phyloP scores from a whole-genome alignment of 2,797 vertebrate genomes.

The Hippocampus kuda region DNA sequence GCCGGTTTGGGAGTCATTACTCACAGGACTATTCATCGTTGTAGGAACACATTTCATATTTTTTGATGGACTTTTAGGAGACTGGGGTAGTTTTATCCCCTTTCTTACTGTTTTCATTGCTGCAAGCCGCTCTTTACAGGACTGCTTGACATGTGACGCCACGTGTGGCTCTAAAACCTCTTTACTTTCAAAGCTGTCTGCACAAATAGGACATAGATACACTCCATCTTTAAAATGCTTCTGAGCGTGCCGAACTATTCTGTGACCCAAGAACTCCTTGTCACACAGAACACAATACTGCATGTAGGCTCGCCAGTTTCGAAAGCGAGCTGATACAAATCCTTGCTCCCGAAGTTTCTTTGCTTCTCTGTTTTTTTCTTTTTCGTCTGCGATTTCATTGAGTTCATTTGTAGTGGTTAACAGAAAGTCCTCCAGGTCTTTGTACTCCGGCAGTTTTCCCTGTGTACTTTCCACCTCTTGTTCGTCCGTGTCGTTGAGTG shows the following conservation, averaged over 20 bases:
- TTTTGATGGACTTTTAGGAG: conserved; percentile 60
- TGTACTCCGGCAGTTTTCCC: conserved; percentile 75
- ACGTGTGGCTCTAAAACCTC: conserved; percentile 96
- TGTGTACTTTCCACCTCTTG: conserved; percentile 79
- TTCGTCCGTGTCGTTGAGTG: conserved; percentile 90
- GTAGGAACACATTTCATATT: conserved; percentile 62
- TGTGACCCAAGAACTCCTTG: conserved; percentile 96
- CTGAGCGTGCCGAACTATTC: conserved; percentile 96
- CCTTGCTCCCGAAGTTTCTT: conserved; percentile 92
- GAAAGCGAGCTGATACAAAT: conserved; percentile 95
- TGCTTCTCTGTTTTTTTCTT: conserved; percentile 89
- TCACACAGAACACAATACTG: conserved; percentile 99
- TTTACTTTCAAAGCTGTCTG: conserved; percentile 89
- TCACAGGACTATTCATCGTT: conserved; percentile 72
- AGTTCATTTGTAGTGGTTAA: conserved; percentile 79
- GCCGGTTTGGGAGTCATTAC: conserved; percentile 72
- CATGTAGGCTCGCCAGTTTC: conserved; percentile 99
- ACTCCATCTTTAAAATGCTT: conserved; percentile 97
- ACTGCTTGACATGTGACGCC: conserved; percentile 94
- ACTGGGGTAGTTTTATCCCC: conserved; percentile 68
- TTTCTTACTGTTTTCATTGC: conserved; percentile 91
- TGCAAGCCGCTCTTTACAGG: conserved; percentile 95
- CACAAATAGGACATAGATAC: conserved; percentile 97
- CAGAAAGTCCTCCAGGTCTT: conserved; percentile 78
- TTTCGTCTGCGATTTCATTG: conserved; percentile 77